phyloP scores from a whole-genome alignment of 2,797 vertebrate genomes.

The Gymnopithys bicolor region DNA sequence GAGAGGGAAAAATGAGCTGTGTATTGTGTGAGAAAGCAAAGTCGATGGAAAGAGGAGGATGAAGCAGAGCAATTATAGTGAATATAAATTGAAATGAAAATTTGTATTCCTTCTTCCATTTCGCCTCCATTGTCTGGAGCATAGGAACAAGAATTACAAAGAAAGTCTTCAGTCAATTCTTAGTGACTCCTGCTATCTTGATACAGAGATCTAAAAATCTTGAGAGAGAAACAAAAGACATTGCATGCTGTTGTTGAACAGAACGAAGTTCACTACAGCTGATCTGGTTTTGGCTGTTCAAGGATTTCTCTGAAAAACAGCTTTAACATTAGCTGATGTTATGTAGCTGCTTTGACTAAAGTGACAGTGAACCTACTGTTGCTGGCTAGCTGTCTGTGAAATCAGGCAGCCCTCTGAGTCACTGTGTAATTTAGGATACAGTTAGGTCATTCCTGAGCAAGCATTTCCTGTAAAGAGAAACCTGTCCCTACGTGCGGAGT shows the following conservation, averaged over 20 bases:
- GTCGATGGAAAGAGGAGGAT: neutral
- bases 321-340: neutral
- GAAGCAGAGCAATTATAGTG: neutral
- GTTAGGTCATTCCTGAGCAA: conserved; percentile 35
- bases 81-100: neutral
- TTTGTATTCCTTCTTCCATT: neutral
- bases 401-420: conserved; percentile 12
- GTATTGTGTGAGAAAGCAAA: neutral
- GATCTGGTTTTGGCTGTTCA: neutral
- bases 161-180: neutral
- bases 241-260: neutral
- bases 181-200: neutral
- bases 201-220: neutral
- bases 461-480: conserved; percentile 42
- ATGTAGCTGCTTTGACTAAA: neutral
- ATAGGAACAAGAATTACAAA: neutral
- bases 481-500: neutral
- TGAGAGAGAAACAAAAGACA: neutral
- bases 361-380: neutral
- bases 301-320: neutral
- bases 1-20: neutral
- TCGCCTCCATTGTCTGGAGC: neutral
- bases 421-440: conserved; percentile 17
- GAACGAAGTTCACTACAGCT: neutral
- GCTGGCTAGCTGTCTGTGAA: neutral